Base-by-base conservation (phyloP, 2,113 vertebrate species). In the Notechis scutatus region DNA sequence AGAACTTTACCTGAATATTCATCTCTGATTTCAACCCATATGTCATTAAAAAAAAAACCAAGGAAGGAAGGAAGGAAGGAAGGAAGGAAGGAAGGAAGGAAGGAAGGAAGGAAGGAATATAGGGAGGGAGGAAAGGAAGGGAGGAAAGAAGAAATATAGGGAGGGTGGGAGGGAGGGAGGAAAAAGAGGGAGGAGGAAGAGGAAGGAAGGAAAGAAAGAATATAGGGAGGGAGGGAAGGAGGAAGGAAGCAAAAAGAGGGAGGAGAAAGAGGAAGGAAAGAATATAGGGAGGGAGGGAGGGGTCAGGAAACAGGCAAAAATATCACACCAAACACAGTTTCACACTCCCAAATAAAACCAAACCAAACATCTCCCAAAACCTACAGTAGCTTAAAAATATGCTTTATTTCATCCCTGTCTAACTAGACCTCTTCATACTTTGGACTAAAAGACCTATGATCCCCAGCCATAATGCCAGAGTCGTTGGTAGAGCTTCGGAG, bases 341-440 rank as follows among this genome's bases (percentile, higher is more conserved):
- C 42, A 8, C 10, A 85, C 93, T 88, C 90, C 0, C 1, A 5
- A 64, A 55, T 1, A 50, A 87, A 87, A 87, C 85, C 52, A 69
- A 64, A 47, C 1, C 24, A 64, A n/a, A 29, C 87, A 20, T 39
- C 2, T 12, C 15, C 69, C 69, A 21, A 81, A 81, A 21, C 69
- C 23, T 47, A 54, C 11, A 95, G 95, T 88, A 94, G 94, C 90
- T 90, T 0, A 2, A 21, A 15, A 50, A 3, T 52, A 91, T 42
- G 26, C n/a, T 9, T 29, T 57, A n/a, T 39, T 12, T 56, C 23
- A 42, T 50, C 47, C 47, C 47, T 50, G 15, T 39, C 69, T 3
- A 39, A 81, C 34, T 81, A 39, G 69, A 8, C 3, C 34, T 39
- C 69, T 81, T 39, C 69, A 9, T 81, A 8, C 2, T 14, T 39